These are phyloP conservation scores for Champsocephalus esox DNA, from an alignment of 2,797 vertebrate species.

Conservation along the genomic window DNA sequence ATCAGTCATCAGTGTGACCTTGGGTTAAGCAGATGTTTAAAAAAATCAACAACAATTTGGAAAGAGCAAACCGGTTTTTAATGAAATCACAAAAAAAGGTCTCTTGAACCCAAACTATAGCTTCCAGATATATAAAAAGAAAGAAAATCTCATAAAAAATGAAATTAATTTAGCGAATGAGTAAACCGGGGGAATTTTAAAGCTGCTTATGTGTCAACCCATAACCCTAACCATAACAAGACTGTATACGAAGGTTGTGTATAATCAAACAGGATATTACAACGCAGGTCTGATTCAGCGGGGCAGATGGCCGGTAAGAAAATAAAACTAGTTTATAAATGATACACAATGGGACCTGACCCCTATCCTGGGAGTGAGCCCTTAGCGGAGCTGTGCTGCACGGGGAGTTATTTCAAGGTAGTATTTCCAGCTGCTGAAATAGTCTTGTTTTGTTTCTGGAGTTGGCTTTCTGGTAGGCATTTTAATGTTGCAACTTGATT, in stretches of 20 bases:
- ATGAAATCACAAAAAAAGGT: neutral
- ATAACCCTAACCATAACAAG: constrained; percentile 8
- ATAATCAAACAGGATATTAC: constrained; percentile 63
- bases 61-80: neutral
- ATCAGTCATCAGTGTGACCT: neutral
- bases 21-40: neutral
- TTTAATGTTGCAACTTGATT: constrained; percentile 51
- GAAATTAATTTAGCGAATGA: neutral
- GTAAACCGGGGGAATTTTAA: neutral
- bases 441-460: constrained; percentile 52
- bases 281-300: constrained; percentile 47
- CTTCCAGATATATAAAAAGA: neutral
- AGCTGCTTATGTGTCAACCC: constrained; percentile 3
- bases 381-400: constrained; percentile 49
- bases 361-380: constrained; percentile 36
- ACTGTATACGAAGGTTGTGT: constrained; percentile 25
- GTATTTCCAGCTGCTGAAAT: constrained; percentile 65
- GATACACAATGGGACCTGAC: constrained; percentile 57
- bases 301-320: constrained; percentile 71
- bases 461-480: constrained; percentile 45
- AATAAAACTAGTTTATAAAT: constrained; percentile 65
- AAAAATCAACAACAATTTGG: neutral
- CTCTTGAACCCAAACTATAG: neutral
- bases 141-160: neutral
- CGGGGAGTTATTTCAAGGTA: constrained; percentile 70